A percentile compares a stretch with the other conserved stretches of the same genome.
phyloP scores from a whole-genome alignment of 1,140 invertebrate genomes.

The Maniola jurtina region DNA sequence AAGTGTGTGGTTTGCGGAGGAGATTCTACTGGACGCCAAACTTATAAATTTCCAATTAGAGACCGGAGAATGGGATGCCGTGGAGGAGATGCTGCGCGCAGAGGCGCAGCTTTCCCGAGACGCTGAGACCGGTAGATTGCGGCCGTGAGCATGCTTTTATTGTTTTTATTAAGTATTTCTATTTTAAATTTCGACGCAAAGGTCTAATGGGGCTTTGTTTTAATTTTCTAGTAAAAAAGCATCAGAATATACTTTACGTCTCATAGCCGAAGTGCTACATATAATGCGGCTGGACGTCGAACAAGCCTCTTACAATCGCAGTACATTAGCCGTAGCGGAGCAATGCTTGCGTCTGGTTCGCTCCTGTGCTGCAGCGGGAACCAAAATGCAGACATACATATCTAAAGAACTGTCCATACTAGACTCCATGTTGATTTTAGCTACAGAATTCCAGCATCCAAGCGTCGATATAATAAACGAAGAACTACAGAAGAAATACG shows the following conservation, averaged over 20 bases:
- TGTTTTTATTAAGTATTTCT: not conserved
- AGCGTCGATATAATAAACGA: slow-evolving; percentile 69
- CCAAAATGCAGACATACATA: slow-evolving; percentile 78
- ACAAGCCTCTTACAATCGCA: slow-evolving; percentile 70
- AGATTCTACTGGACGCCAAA: slow-evolving; percentile 75
- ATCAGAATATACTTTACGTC: slow-evolving; percentile 74
- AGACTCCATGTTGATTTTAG: slow-evolving; percentile 74
- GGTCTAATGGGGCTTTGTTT: not conserved
- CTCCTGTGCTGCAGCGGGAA: slow-evolving; percentile 74
- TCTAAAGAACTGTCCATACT: slow-evolving; percentile 76
- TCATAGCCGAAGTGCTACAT: slow-evolving; percentile 76
- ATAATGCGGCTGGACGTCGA: slow-evolving; percentile 75
- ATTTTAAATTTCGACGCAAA: not conserved
- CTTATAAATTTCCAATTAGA: slow-evolving; percentile 76
- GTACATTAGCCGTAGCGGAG: slow-evolving; percentile 72
- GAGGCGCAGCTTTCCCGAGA: slow-evolving; percentile 75
- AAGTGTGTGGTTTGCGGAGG: slow-evolving; percentile 77
- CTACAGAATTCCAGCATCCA: slow-evolving; percentile 75
- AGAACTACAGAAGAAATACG: slow-evolving; percentile 73
- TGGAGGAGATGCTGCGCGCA: slow-evolving; percentile 76
- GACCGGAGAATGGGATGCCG: slow-evolving; percentile 74
- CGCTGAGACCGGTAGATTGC: slow-evolving; percentile 72
- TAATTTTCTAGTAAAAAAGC: slow-evolving; percentile 69
- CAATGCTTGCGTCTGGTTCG: slow-evolving; percentile 72
- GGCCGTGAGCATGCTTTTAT: slow-evolving; percentile 59